These are phyloP conservation scores for Cardinalis cardinalis DNA, from an alignment of 2,113 vertebrate species.

Conservation along the genomic window DNA sequence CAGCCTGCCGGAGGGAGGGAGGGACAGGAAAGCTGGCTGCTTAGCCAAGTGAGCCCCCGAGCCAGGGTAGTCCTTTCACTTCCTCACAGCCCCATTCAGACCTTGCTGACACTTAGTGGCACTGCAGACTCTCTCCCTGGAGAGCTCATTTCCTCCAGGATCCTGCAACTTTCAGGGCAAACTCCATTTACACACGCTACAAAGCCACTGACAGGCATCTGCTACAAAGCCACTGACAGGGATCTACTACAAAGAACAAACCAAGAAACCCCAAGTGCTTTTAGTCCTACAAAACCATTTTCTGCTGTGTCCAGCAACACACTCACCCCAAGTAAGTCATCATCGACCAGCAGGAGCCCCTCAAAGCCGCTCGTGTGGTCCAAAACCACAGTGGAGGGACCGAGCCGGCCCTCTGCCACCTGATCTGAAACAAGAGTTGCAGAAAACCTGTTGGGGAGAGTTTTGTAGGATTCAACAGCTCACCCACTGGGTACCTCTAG, in stretches of 20 bases:
- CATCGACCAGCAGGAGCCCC: constrained; percentile 93
- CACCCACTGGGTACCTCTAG: neutral
- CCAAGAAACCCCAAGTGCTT: neutral
- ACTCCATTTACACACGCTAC: neutral
- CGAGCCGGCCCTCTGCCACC: constrained; percentile 83
- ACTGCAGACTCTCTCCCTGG: neutral
- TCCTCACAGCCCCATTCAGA: neutral
- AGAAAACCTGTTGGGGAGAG: constrained; percentile 6
- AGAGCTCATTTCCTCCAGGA: neutral
- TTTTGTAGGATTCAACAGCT: neutral
- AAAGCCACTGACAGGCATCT: neutral
- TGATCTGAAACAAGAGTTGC: constrained; percentile 71
- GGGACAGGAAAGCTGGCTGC: neutral
- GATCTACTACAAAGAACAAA: neutral
- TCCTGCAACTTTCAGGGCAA: neutral
- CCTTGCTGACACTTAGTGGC: neutral
- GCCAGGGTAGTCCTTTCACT: neutral
- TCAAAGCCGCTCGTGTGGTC: constrained; percentile 97
- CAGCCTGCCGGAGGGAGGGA: neutral
- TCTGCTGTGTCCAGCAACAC: neutral
- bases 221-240: neutral
- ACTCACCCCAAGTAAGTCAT: constrained; percentile 94
- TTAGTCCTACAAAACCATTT: neutral
- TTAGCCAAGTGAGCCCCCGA: neutral
- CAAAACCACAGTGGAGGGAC: constrained; percentile 88